A percentile compares a stretch with the other conserved stretches of the same genome.
Conservation (phyloP, 2,113 vertebrate genomes). For the Mormoops blainvillei region DNA sequence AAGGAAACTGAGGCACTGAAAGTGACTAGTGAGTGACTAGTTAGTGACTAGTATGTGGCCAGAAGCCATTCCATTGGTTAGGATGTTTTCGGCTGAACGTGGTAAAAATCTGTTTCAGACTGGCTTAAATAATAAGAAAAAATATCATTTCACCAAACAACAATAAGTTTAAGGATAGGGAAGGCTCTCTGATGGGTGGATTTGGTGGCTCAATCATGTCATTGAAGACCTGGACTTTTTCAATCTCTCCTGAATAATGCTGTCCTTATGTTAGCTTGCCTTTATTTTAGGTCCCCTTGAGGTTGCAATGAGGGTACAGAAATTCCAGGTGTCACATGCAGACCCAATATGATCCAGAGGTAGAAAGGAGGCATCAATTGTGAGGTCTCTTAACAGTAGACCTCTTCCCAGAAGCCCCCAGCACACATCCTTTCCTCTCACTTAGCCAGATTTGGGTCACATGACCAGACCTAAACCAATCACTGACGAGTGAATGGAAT, state of each 20-base stretch:
- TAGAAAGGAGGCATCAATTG: background rate
- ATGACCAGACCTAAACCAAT: background rate
- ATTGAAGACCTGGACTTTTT: background rate
- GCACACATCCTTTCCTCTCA: background rate
- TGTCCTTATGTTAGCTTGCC: background rate
- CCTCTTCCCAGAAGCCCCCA: background rate
- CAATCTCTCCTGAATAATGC: rapidly evolving
- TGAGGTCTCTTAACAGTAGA: background rate
- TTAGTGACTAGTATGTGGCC: background rate
- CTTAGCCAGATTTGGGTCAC: background rate
- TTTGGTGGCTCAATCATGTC: background rate
- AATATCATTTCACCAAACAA: background rate
- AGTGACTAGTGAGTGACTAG: background rate
- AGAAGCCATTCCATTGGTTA: background rate
- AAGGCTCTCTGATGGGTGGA: background rate
- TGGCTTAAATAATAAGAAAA: background rate
- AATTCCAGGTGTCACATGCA: background rate
- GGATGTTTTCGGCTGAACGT: background rate
- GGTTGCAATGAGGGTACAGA: background rate
- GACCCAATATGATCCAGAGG: background rate
- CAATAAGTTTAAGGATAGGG: background rate
- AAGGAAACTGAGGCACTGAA: background rate
- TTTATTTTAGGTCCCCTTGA: background rate
- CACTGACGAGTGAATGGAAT: background rate
- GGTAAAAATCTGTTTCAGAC: background rate